Evolutionary conservation across 2,797 vertebrate genomes (phyloP).

Genomic region (Peromyscus attwateri): DNA sequence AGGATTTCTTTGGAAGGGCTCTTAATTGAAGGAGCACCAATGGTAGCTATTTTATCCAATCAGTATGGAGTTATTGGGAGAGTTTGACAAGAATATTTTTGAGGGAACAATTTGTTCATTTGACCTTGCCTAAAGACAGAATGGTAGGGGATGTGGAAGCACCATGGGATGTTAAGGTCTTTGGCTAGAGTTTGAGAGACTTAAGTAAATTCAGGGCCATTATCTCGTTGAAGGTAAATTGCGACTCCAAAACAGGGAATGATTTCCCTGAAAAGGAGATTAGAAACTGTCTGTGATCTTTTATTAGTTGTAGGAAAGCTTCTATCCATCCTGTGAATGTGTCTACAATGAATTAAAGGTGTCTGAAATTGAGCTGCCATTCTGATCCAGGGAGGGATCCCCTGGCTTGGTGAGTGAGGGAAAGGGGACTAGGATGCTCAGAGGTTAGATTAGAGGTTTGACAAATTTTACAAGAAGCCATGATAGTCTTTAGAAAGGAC

Average conservation of each 20-base stretch:
- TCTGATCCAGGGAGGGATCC: background rate
- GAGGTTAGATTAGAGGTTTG: no score
- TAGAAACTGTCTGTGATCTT: background rate
- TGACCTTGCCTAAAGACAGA: background rate
- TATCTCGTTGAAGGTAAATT: background rate
- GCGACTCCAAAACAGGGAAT: background rate
- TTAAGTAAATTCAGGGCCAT: background rate
- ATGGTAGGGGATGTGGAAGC: background rate
- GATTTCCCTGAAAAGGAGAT: background rate
- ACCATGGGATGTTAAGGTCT: background rate
- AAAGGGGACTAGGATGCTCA: background rate
- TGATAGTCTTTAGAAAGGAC: background rate
- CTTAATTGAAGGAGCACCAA: background rate
- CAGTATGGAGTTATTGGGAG: background rate
- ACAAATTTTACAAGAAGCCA: background rate
- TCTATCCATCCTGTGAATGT: background rate
- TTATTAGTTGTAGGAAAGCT: background rate
- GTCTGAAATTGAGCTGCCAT: background rate
- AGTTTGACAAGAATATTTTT: background rate
- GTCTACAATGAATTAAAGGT: background rate
- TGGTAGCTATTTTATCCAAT: background rate
- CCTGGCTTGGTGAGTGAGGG: no score
- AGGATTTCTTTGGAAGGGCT: background rate
- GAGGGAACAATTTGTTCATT: background rate
- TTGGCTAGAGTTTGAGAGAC: background rate